Percentiles rank a stretch among this genome's conserved stretches.
phyloP scores from a whole-genome alignment of 2,113 vertebrate species.

The Chinchilla lanigera region DNA sequence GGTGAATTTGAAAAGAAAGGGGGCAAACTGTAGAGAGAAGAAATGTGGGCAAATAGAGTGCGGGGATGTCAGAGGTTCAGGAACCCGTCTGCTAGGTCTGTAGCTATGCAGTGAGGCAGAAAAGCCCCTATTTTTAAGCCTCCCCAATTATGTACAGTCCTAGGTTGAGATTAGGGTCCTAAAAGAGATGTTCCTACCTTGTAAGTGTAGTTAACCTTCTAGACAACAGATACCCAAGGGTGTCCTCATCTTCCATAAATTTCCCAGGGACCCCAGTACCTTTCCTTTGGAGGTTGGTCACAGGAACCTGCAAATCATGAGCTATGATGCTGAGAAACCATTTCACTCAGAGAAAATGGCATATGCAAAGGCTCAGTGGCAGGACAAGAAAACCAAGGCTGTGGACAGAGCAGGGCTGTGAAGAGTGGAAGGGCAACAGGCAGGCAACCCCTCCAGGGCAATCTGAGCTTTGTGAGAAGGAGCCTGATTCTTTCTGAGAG shows the following conservation, averaged over 20 bases:
- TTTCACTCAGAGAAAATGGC: constrained; percentile 3
- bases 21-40: neutral
- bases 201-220: neutral
- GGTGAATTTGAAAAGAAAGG: neutral
- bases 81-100: neutral
- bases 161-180: constrained; percentile 1
- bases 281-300: neutral
- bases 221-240: neutral
- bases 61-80: neutral
- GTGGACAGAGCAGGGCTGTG: neutral
- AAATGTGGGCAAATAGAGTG: neutral
- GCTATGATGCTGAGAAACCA: neutral
- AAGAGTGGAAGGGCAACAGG: neutral
- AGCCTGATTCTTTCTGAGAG: neutral
- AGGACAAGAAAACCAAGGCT: neutral
- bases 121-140: neutral
- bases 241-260: neutral
- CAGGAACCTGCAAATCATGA: neutral
- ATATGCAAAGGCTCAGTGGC: neutral
- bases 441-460: neutral
- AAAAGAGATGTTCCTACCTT: neutral
- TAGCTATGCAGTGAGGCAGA: neutral
- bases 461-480: neutral
- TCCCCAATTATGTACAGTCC: neutral
- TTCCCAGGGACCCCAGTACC: neutral